Percentiles rank a stretch among this genome's conserved stretches.
Evolutionary conservation across 2,888 invertebrate genomes (phyloP).

Genomic region (Galerucella pusilla): DNA sequence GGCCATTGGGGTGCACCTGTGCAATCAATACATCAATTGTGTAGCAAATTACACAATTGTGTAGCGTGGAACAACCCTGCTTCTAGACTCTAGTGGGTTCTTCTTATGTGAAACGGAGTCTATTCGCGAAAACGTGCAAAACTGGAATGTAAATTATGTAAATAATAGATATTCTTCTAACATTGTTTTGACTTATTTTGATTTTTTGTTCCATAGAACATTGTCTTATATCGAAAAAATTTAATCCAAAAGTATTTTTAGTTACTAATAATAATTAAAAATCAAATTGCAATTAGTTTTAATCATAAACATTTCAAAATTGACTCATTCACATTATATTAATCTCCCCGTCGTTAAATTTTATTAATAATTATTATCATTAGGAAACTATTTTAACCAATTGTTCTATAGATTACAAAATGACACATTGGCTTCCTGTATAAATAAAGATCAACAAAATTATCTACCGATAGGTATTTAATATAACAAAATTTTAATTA

Average conservation of each 20-base stretch:
- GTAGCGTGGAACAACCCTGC: no score
- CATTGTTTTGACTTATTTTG: no score
- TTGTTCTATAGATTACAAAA: neutral
- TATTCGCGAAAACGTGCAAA: no score
- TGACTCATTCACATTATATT: constrained; percentile 6
- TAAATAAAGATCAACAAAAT: neutral
- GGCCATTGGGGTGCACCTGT: no score
- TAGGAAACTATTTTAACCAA: neutral
- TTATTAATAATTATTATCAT: neutral
- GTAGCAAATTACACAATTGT: no score
- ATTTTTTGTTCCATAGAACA: no score
- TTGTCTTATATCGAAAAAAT: no score
- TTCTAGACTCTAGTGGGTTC: no score
- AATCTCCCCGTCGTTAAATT: neutral
- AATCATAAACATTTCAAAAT: neutral
- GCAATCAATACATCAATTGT: no score
- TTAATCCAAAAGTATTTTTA: neutral
- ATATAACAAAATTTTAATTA: neutral
- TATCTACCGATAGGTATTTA: neutral
- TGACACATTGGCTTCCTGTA: constrained; percentile 2
- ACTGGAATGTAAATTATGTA: no score
- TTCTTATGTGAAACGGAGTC: no score
- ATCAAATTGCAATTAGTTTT: neutral
- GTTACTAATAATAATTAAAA: neutral
- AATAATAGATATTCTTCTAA: no score